A percentile compares a stretch with the other conserved stretches of the same genome.
phyloP scores from a whole-genome alignment of 2,797 vertebrate species.

The Anniella stebbinsi region DNA sequence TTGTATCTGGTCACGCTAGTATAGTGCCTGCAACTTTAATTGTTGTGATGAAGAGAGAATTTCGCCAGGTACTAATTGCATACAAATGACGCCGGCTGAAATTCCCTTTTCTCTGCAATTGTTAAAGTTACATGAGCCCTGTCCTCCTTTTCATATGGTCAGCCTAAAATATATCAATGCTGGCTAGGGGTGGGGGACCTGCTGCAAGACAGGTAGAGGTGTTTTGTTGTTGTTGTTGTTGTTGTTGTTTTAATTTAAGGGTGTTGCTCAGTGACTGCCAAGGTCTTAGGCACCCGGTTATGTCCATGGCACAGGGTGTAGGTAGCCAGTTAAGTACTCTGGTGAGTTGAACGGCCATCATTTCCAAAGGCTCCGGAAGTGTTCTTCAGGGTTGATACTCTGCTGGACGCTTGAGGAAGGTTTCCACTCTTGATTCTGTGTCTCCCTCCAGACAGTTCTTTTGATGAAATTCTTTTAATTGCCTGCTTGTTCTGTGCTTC shows the following conservation, averaged over 20 bases:
- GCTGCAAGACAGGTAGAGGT: not conserved
- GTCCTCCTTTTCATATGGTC: too few species aligned
- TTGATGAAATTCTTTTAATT: slow-evolving; percentile 23
- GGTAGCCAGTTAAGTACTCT: too few species aligned
- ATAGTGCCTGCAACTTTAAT: too few species aligned
- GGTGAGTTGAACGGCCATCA: not conserved
- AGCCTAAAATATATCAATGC: too few species aligned
- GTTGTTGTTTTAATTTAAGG: too few species aligned
- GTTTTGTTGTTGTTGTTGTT: too few species aligned
- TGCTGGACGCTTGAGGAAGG: not conserved
- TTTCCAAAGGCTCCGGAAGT: not conserved
- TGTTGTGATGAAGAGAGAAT: too few species aligned
- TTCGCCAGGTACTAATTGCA: too few species aligned
- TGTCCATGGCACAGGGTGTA: not conserved
- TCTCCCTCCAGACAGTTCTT: not conserved
- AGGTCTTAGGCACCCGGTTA: not conserved
- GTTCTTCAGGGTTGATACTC: not conserved
- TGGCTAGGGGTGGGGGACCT: not conserved
- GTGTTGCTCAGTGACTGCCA: not conserved
- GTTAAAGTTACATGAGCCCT: too few species aligned
- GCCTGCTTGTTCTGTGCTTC: not conserved
- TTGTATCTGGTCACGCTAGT: too few species aligned
- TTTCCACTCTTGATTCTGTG: not conserved
- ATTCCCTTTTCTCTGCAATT: too few species aligned
- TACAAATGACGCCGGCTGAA: too few species aligned